These are phyloP conservation scores for Ophthalmolycus amberensis DNA, from an alignment of 2,113 vertebrate genomes.

Conservation along the genomic window DNA sequence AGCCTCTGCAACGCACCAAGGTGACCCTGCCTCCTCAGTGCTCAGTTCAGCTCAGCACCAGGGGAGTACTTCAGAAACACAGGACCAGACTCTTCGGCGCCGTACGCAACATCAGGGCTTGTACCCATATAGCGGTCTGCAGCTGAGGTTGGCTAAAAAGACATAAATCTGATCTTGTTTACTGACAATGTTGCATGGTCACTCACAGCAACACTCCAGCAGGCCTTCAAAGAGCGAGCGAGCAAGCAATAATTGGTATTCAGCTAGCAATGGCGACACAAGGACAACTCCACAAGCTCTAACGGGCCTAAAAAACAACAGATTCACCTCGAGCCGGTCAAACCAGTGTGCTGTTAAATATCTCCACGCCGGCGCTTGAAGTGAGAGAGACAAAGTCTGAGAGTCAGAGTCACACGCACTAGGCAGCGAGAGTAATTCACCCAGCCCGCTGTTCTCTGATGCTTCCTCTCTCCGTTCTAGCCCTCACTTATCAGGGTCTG, in stretches of 20 bases:
- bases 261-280: conserved; percentile 1
- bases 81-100: conserved; percentile 17
- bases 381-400: conserved; percentile 24
- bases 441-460: conserved; percentile 8
- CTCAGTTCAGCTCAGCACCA: conserved; percentile 46
- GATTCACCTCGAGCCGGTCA: conserved; percentile 40
- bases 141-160: conserved; percentile 6
- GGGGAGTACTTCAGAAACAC: conserved; percentile 58
- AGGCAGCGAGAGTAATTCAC: conserved; percentile 30
- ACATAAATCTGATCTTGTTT: conserved; percentile 28
- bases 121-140: neutral
- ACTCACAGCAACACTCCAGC: conserved; percentile 7
- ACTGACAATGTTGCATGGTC: neutral
- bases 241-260: conserved; percentile 35
- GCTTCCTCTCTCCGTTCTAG: conserved; percentile 12
- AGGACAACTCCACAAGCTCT: neutral
- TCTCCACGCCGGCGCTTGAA: conserved; percentile 19
- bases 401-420: conserved; percentile 42
- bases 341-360: conserved; percentile 36
- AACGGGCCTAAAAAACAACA: conserved; percentile 6
- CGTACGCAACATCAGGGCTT: neutral
- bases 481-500: conserved; percentile 6
- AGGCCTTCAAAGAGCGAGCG: conserved; percentile 9
- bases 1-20: conserved; percentile 71
- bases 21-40: conserved; percentile 67